Conservation (phyloP, 2,113 vertebrate genomes). For the Todiramphus saurophagus region DNA sequence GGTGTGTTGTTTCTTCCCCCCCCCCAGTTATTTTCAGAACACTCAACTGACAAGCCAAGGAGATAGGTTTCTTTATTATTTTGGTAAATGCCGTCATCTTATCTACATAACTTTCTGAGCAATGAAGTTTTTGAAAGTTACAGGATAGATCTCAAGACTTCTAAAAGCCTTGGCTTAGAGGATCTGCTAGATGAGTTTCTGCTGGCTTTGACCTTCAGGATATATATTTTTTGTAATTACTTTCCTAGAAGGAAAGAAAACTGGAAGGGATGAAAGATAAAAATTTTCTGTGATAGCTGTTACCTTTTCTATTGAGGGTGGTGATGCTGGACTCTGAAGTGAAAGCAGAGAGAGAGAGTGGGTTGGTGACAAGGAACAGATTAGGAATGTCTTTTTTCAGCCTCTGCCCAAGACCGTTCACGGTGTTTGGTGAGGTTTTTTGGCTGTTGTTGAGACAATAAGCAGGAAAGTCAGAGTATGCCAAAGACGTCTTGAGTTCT, state of each 20-base stretch:
- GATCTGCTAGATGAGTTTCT: neutral
- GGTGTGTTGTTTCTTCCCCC: neutral
- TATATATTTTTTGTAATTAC: neutral
- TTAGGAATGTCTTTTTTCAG: neutral
- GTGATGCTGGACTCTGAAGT: neutral
- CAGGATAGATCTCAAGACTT: neutral
- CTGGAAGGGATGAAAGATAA: neutral
- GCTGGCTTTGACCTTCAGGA: neutral
- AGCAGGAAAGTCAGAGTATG: neutral
- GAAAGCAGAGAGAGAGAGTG: neutral
- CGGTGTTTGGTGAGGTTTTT: neutral
- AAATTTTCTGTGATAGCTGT: neutral
- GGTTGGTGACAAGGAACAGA: neutral
- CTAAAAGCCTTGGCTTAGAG: neutral
- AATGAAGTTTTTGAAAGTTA: neutral
- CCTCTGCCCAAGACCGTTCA: neutral
- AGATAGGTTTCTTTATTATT: neutral
- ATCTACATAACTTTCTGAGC: neutral
- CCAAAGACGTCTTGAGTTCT: neutral
- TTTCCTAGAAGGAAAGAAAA: neutral
- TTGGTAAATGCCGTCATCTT: fast-evolving
- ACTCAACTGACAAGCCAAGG: neutral
- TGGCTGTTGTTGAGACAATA: neutral
- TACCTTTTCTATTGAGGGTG: neutral
- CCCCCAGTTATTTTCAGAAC: neutral